These are phyloP conservation scores for Syngnathus floridae DNA, from an alignment of 2,113 vertebrate genomes.

Conservation along the genomic window DNA sequence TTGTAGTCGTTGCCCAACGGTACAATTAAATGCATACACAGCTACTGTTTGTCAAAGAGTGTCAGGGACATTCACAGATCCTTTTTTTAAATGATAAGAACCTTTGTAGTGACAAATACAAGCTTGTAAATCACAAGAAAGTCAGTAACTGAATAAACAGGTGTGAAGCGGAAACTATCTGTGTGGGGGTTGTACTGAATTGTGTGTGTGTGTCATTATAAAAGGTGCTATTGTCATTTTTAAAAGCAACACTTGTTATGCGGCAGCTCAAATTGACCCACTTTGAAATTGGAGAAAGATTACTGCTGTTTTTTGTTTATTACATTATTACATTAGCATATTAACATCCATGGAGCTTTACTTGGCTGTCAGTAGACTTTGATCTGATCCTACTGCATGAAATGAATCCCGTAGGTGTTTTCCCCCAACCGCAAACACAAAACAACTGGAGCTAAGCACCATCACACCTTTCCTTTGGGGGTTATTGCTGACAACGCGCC, in stretches of 20 bases:
- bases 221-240: conserved; percentile 3
- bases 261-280: background rate
- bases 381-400: conserved; percentile 35
- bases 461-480: conserved; percentile 41
- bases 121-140: conserved; percentile 58
- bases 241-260: background rate
- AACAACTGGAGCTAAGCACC: conserved; percentile 14
- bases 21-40: background rate
- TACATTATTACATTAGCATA: background rate
- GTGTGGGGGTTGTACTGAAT: conserved; percentile 13
- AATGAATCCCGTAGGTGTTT: conserved; percentile 45
- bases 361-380: background rate
- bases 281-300: background rate
- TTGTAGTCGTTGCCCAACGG: background rate
- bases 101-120: conserved; percentile 61
- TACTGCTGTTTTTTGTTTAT: background rate
- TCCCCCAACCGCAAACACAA: conserved; percentile 19
- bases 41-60: conserved; percentile 30
- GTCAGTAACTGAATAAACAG: conserved; percentile 57
- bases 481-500: conserved; percentile 44
- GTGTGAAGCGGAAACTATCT: conserved; percentile 64
- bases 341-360: background rate
- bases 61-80: conserved; percentile 32
- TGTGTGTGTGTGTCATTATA: conserved; percentile 7
- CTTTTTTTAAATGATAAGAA: conserved; percentile 60